Percentiles rank a stretch among this genome's conserved stretches.
phyloP scores from a whole-genome alignment of 2,797 vertebrate genomes.

The Cyclura pinguis region DNA sequence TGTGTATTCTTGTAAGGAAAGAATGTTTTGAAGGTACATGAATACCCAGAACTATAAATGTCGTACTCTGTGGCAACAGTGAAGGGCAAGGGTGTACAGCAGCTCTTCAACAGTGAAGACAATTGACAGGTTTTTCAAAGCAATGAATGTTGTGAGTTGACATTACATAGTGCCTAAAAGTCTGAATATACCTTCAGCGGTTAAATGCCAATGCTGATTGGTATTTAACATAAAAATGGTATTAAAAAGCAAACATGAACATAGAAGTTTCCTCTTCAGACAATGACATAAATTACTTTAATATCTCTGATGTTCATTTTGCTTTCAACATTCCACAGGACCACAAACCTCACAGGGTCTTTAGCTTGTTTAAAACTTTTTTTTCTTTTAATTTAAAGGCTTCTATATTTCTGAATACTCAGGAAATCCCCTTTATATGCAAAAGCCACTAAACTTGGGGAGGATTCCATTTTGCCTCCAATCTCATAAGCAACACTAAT shows the following conservation, averaged over 20 bases:
- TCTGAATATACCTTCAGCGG: too few relatives aligned
- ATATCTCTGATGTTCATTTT: not conserved
- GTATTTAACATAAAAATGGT: not conserved
- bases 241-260: not conserved
- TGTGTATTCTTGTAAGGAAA: not conserved
- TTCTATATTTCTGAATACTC: not conserved
- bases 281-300: not conserved
- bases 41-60: not conserved
- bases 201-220: not conserved
- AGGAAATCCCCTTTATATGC: not conserved
- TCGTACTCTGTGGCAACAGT: not conserved
- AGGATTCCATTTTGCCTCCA: not conserved
- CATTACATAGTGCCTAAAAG: not conserved
- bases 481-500: not conserved
- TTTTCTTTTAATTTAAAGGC: not conserved
- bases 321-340: not conserved
- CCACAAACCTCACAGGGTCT: not conserved
- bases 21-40: not conserved
- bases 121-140: not conserved
- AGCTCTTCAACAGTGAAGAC: not conserved
- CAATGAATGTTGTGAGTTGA: not conserved
- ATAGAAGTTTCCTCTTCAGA: not conserved
- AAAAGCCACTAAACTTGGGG: not conserved
- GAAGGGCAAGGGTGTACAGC: not conserved
- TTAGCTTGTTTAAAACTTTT: not conserved